A percentile compares a stretch with the other conserved stretches of the same genome.
These are phyloP conservation scores for Notodonta ziczac DNA, from an alignment of 2,888 invertebrate genomes.

Conservation along the genomic window DNA sequence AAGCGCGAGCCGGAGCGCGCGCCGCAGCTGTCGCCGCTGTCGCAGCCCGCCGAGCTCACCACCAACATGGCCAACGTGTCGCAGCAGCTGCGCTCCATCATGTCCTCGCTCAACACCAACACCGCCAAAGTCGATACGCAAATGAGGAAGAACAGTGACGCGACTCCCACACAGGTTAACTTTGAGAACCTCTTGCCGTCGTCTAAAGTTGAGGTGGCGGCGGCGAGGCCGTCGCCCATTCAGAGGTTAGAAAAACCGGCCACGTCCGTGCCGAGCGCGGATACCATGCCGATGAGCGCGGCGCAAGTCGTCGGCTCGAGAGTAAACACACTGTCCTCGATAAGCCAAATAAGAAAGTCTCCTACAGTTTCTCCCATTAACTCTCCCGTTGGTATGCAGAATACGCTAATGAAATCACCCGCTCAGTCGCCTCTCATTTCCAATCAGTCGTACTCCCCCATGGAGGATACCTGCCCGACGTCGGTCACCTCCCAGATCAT, in stretches of 20 bases:
- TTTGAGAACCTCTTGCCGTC: slow-evolving; percentile 80
- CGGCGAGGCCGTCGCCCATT: slow-evolving; percentile 68
- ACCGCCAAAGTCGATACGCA: slow-evolving; percentile 81
- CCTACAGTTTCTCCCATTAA: slow-evolving; percentile 77
- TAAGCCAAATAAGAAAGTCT: slow-evolving; percentile 73
- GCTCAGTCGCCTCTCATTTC: slow-evolving; percentile 70
- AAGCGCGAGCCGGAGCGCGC: slow-evolving; percentile 77
- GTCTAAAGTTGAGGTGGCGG: slow-evolving; percentile 77
- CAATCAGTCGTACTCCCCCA: slow-evolving; percentile 58
- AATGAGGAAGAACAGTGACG: slow-evolving; percentile 74
- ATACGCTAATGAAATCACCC: slow-evolving; percentile 72
- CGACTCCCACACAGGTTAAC: slow-evolving; percentile 78
- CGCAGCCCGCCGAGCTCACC: slow-evolving; percentile 89
- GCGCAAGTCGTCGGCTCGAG: slow-evolving; percentile 72
- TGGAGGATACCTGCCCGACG: slow-evolving; percentile 59
- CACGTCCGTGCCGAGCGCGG: slow-evolving; percentile 53
- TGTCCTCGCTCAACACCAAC: slow-evolving; percentile 86
- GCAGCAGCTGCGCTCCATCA: slow-evolving; percentile 87
- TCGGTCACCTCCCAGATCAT: slow-evolving; percentile 73
- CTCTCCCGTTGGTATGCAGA: slow-evolving; percentile 69
- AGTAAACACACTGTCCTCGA: slow-evolving; percentile 68
- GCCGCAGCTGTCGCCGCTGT: slow-evolving; percentile 88
- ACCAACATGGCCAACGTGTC: slow-evolving; percentile 89
- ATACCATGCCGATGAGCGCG: slow-evolving; percentile 67
- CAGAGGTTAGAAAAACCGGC: slow-evolving; percentile 68